Percentiles rank a stretch among this genome's conserved stretches.
Conservation (phyloP, 2,797 vertebrate species). For the Galagoides demidoff region DNA sequence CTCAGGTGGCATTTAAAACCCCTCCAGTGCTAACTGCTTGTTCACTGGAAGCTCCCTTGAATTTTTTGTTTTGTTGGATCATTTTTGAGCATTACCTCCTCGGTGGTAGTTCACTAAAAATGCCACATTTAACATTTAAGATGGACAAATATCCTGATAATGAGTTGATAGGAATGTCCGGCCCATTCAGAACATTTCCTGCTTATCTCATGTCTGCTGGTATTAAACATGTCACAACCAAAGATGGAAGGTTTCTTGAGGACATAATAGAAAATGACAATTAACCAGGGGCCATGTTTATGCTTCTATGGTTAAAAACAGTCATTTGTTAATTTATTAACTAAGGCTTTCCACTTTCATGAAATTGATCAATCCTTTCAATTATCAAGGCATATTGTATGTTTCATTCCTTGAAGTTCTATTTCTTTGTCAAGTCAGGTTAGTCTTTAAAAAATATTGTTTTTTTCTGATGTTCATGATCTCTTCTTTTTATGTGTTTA, state of each 20-base stretch:
- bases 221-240: neutral
- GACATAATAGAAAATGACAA: neutral
- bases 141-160: neutral
- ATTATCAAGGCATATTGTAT: constrained; percentile 21
- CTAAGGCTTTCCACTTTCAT: constrained; percentile 14
- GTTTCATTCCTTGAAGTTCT: constrained; percentile 52
- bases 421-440: constrained; percentile 20
- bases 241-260: neutral
- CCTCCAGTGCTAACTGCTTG: neutral
- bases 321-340: neutral
- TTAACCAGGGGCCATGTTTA: neutral
- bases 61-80: constrained; percentile 4
- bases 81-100: neutral
- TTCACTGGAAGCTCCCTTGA: neutral
- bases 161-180: neutral
- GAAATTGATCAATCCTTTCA: constrained; percentile 12
- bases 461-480: neutral
- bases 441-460: neutral
- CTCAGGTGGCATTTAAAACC: neutral
- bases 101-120: constrained; percentile 45
- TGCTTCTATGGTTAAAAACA: neutral
- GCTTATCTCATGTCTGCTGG: neutral
- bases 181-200: neutral
- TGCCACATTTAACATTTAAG: neutral
- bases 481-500: constrained; percentile 39